Conservation (phyloP, 2,888 invertebrate genomes). For the Disparrhopalites patrizii region DNA sequence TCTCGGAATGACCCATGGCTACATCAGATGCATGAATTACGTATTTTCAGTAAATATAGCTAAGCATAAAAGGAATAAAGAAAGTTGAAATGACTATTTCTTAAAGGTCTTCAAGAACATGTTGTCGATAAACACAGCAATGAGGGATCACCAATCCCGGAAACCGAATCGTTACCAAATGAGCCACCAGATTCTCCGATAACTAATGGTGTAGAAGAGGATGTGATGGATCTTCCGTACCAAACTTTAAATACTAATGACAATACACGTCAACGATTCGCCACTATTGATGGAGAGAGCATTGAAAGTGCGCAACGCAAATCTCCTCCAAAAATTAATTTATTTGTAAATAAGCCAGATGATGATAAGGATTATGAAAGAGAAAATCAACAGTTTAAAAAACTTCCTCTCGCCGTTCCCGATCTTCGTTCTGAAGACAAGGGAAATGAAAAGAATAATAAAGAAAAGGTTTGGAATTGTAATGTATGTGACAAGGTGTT, state of each 20-base stretch:
- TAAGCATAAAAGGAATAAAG: too few relatives aligned
- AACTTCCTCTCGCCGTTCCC: neutral
- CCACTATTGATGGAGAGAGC: slow-evolving; percentile 11
- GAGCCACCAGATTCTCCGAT: slow-evolving; percentile 8
- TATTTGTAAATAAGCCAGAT: slow-evolving; percentile 2
- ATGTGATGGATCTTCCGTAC: neutral
- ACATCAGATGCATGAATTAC: too few relatives aligned
- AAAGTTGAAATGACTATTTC: too few relatives aligned
- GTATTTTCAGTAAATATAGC: too few relatives aligned
- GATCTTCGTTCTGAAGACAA: neutral
- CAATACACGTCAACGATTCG: neutral
- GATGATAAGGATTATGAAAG: slow-evolving; percentile 23
- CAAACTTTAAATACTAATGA: neutral
- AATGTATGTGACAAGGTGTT: slow-evolving; percentile 31
- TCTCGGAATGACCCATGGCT: too few relatives aligned
- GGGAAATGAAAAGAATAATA: neutral
- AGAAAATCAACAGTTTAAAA: slow-evolving; percentile 21
- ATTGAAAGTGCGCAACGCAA: slow-evolving; percentile 11
- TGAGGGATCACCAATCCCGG: too few relatives aligned
- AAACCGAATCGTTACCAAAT: neutral
- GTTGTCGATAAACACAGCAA: slow-evolving; percentile 29
- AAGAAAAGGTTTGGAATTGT: slow-evolving; percentile 19
- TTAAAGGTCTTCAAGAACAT: slow-evolving; percentile 25
- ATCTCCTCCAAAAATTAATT: slow-evolving; percentile 1
- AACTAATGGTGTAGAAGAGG: neutral